Percentiles rank a stretch among this genome's conserved stretches.
phyloP scores from a whole-genome alignment of 1,140 invertebrate genomes.

The Nasonia vitripennis region DNA sequence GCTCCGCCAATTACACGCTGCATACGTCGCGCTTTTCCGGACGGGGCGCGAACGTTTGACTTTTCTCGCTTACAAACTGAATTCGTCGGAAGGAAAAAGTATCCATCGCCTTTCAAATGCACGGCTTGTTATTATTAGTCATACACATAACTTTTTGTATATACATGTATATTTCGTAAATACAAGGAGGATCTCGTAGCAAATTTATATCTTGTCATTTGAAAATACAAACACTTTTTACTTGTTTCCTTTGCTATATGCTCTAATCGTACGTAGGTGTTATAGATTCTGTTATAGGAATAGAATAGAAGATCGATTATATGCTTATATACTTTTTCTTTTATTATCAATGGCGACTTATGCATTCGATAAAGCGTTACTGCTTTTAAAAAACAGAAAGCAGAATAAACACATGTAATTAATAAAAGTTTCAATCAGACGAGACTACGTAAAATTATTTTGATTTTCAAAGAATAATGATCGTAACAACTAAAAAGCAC shows the following conservation, averaged over 20 bases:
- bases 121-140: neutral
- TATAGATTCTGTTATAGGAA: neutral
- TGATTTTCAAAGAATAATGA: neutral
- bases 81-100: neutral
- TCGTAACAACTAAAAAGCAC: neutral
- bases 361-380: neutral
- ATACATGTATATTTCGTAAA: neutral
- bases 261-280: neutral
- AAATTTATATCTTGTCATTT: slow-evolving; percentile 10
- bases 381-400: neutral
- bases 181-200: neutral
- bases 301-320: slow-evolving; percentile 17
- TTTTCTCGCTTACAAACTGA: neutral
- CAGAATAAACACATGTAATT: neutral
- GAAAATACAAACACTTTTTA: slow-evolving; percentile 29
- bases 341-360: slow-evolving; percentile 12
- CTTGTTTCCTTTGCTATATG: neutral
- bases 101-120: neutral
- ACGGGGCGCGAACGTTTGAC: slow-evolving; percentile 30
- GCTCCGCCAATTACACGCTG: slow-evolving; percentile 39
- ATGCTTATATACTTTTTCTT: slow-evolving; percentile 6
- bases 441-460: neutral
- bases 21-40: slow-evolving; percentile 1
- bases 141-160: neutral
- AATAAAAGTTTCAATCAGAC: neutral